A percentile compares a stretch with the other conserved stretches of the same genome.
phyloP scores from a whole-genome alignment of 2,888 invertebrate species.

The Abscondita cerata region DNA sequence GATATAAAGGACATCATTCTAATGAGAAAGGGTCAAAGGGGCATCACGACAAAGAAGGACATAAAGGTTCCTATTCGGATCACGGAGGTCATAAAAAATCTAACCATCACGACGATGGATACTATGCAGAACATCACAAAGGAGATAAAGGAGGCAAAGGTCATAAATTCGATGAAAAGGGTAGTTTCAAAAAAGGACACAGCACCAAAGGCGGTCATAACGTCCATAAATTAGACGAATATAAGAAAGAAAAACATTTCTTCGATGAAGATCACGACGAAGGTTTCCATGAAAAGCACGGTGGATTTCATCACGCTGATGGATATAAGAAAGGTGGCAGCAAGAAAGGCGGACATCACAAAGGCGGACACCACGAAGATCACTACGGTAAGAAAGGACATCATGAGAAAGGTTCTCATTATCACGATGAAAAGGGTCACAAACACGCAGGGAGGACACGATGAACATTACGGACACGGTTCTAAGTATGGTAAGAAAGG shows the following conservation, averaged over 20 bases:
- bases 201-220: conserved; percentile 87
- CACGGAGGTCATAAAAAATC: conserved; percentile 68
- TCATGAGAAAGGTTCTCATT: conserved; percentile 81
- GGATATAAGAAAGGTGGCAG: conserved; percentile 84
- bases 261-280: conserved; percentile 85
- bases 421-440: conserved; percentile 81
- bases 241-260: conserved; percentile 86
- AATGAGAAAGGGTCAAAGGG: conserved; percentile 70
- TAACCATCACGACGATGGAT: conserved; percentile 68
- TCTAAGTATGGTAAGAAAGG: conserved; percentile 81
- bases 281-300: conserved; percentile 83
- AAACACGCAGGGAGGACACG: conserved; percentile 79
- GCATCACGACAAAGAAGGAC: conserved; percentile 72
- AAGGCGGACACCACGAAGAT: conserved; percentile 77
- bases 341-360: conserved; percentile 81
- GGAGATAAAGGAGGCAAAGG: conserved; percentile 73
- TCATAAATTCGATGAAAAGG: conserved; percentile 71
- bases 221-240: conserved; percentile 84
- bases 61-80: conserved; percentile 69
- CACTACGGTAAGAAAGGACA: conserved; percentile 83
- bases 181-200: conserved; percentile 84
- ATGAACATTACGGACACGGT: conserved; percentile 77
- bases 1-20: conserved; percentile 70
- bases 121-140: conserved; percentile 70
- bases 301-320: conserved; percentile 79